These are phyloP conservation scores for Parnassius glacialis DNA, from an alignment of 2,888 invertebrate species.

Conservation along the genomic window DNA sequence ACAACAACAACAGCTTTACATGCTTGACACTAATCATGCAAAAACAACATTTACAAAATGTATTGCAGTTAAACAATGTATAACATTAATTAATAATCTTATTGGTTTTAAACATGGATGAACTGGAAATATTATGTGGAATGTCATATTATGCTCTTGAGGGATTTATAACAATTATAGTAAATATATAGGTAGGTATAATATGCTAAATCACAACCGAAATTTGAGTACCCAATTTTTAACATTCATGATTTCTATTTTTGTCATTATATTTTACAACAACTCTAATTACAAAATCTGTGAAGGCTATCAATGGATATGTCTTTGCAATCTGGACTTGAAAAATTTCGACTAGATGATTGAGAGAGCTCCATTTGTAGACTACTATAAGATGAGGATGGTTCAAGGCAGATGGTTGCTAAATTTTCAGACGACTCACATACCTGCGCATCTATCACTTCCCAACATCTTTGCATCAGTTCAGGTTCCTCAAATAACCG, in stretches of 20 bases:
- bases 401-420: slow-evolving; percentile 61
- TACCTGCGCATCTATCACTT: slow-evolving; percentile 98
- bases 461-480: slow-evolving; percentile 97
- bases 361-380: slow-evolving; percentile 67
- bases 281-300: slow-evolving; percentile 47
- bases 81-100: slow-evolving; percentile 25
- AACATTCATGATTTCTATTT: neutral
- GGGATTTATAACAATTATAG: neutral
- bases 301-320: slow-evolving; percentile 56
- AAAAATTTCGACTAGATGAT: slow-evolving; percentile 62
- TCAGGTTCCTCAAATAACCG: slow-evolving; percentile 98
- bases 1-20: slow-evolving; percentile 46
- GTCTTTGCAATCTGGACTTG: slow-evolving; percentile 63
- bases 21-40: slow-evolving; percentile 59
- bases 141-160: slow-evolving; percentile 20
- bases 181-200: slow-evolving; percentile 14
- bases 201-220: slow-evolving; percentile 69
- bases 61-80: slow-evolving; percentile 69
- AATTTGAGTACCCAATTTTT: slow-evolving; percentile 44
- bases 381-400: slow-evolving; percentile 71
- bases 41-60: slow-evolving; percentile 58
- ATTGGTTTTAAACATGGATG: slow-evolving; percentile 7
- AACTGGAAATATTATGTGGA: slow-evolving; percentile 7
- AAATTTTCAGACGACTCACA: slow-evolving; percentile 79
- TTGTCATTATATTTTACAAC: slow-evolving; percentile 10